Percentiles rank a stretch among this genome's conserved stretches.
These are phyloP conservation scores for Melitaea athalia DNA, from an alignment of 2,888 invertebrate species.

Conservation along the genomic window DNA sequence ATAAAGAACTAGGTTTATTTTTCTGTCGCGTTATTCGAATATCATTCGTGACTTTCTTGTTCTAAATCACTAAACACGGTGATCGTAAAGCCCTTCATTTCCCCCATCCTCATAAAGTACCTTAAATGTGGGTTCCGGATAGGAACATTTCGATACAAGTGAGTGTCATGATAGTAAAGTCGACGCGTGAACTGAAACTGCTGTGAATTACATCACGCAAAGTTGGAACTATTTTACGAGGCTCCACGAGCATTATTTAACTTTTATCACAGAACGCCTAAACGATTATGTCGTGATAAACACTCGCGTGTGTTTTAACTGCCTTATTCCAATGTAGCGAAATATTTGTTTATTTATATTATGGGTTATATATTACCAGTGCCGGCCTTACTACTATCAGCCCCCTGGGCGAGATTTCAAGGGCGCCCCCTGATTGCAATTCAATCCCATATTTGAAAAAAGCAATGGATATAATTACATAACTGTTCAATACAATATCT, in stretches of 20 bases:
- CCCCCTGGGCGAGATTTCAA: too few species aligned
- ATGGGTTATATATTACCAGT: too few species aligned
- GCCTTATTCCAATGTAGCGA: slow-evolving; percentile 14
- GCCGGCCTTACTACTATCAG: too few species aligned
- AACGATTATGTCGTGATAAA: slow-evolving; percentile 59
- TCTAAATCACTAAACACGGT: slow-evolving; percentile 42
- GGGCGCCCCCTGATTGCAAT: too few species aligned
- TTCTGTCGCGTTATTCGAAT: slow-evolving; percentile 26
- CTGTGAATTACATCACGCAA: slow-evolving; percentile 65
- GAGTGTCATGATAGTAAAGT: slow-evolving; percentile 45
- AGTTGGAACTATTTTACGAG: slow-evolving; percentile 54
- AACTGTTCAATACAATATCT: too few species aligned
- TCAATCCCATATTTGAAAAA: too few species aligned
- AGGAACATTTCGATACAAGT: slow-evolving; percentile 40
- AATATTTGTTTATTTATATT: slow-evolving; percentile 9
- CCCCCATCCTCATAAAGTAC: slow-evolving; percentile 36
- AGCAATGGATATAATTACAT: too few species aligned
- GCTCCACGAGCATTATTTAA: slow-evolving; percentile 61
- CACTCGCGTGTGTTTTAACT: slow-evolving; percentile 46
- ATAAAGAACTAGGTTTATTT: slow-evolving; percentile 28
- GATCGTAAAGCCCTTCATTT: slow-evolving; percentile 37
- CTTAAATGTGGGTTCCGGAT: slow-evolving; percentile 36
- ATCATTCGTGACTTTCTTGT: slow-evolving; percentile 39
- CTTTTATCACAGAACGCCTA: slow-evolving; percentile 58
- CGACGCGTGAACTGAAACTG: slow-evolving; percentile 41